Evolutionary conservation across 2,888 invertebrate species (phyloP), one percentile per base, ranked within the genome.

Genomic region (Steinernema hermaphroditum): DNA sequence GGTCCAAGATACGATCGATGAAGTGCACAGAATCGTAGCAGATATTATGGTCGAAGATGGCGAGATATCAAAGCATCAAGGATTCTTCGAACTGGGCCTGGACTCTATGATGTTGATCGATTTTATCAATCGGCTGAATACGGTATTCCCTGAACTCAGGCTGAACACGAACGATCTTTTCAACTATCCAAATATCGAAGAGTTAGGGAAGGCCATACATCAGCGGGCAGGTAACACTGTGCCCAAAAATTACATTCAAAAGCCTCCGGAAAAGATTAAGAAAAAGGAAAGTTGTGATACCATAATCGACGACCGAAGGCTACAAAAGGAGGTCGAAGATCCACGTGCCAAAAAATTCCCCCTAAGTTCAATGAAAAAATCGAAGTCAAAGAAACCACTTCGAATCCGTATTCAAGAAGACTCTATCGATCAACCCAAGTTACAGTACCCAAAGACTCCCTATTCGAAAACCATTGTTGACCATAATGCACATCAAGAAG

Each of bases 101-200:
- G 85, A 85, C 49, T 85, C 84, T 0, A 74, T 85, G 19, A 74
- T 81, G 8, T 32, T 83, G 69, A 78, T 85, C 27, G 83, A 83
- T 44, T 83, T 85, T 69, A 76, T 81, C 50, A 82, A 82, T 37
- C 68, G 76, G 14, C 72, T 78, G n/a, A 76, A 54, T 57, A 27
- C 44, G 1, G 24, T 24, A 14, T 41, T 43, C 41, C 43, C 37
- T 19, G 19, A 41, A 32, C 27, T 34, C 27, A 29, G 4, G 32
- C 32, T 62, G 27, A 62, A 62, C 49, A 76, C 81, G 0, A 80
- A 78, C 8, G 80, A 82, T 69, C 57, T 81, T 0, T 82, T 80
- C 57, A 79, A 81, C 46, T 72, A 80, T 46, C 78, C 80, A n/a
- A 79, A 77, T 9, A 75, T 80, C n/a, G 71, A 75, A 19, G 79